Evolutionary conservation across 2,888 invertebrate genomes (phyloP).

Genomic region (Brassicogethes aeneus): DNA sequence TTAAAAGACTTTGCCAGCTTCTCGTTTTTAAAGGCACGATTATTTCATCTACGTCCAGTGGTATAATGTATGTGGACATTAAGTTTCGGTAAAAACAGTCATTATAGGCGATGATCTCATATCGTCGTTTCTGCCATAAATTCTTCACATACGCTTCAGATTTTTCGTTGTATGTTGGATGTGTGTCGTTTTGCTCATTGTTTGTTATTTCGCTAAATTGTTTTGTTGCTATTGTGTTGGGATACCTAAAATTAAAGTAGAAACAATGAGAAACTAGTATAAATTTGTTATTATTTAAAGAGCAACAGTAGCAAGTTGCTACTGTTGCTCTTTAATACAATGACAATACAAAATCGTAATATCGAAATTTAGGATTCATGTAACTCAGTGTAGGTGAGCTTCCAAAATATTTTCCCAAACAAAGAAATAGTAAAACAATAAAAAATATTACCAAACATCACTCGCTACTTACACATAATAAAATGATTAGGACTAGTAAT

Average conservation of each 20-base stretch:
- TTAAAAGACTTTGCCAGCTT: conserved; percentile 51
- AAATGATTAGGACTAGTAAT: too few species aligned
- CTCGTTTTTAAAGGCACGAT: conserved; percentile 54
- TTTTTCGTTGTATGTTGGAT: conserved; percentile 7
- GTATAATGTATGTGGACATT: conserved; percentile 54
- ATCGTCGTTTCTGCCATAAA: conserved; percentile 59
- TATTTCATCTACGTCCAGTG: conserved; percentile 66
- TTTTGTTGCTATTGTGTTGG: not conserved
- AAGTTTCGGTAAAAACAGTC: conserved; percentile 69
- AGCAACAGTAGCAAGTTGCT: too few species aligned
- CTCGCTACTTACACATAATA: too few species aligned
- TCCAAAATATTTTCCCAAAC: too few species aligned
- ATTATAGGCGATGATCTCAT: conserved; percentile 68
- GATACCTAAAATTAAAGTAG: not conserved
- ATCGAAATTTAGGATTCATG: too few species aligned
- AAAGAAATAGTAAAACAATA: too few species aligned
- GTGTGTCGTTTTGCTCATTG: conserved; percentile 6
- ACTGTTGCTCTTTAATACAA: too few species aligned
- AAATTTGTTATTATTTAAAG: too few species aligned
- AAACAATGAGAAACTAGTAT: not conserved
- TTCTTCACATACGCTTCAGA: conserved; percentile 8
- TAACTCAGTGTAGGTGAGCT: too few species aligned
- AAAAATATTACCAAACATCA: too few species aligned
- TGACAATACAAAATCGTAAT: too few species aligned
- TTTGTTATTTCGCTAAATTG: conserved; percentile 1